These are phyloP conservation scores for Zaprionus camerounensis DNA, from an alignment of 1,140 invertebrate genomes.

Conservation along the genomic window DNA sequence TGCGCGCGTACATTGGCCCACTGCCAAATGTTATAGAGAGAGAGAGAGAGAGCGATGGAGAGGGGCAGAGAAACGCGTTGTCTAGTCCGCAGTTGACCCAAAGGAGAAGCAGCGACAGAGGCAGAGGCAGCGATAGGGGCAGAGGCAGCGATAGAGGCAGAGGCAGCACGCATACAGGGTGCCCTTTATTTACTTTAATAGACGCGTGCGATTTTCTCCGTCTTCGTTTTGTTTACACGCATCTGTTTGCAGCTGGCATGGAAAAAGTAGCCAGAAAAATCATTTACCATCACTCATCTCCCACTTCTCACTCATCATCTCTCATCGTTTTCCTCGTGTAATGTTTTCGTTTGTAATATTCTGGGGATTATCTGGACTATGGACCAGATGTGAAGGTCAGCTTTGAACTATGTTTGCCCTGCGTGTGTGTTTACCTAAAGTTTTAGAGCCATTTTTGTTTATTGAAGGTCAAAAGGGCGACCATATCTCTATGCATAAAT, in stretches of 20 bases:
- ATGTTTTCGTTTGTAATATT: slow-evolving; percentile 34
- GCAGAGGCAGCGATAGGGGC: background rate
- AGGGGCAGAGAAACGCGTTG: background rate
- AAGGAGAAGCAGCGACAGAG: background rate
- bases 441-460: slow-evolving; percentile 17
- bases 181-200: slow-evolving; percentile 8
- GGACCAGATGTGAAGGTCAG: slow-evolving; percentile 31
- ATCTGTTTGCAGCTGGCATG: background rate
- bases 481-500: background rate
- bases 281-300: slow-evolving; percentile 2
- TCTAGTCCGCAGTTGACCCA: slow-evolving; percentile 5
- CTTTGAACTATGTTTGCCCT: slow-evolving; percentile 9
- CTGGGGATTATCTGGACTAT: slow-evolving; percentile 28
- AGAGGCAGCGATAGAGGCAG: background rate
- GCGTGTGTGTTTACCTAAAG: slow-evolving; percentile 33
- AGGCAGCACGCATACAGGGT: background rate
- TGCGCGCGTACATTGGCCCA: slow-evolving; percentile 66
- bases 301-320: background rate
- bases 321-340: slow-evolving; percentile 8
- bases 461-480: slow-evolving; percentile 24
- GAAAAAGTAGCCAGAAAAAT: slow-evolving; percentile 17
- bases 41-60: background rate
- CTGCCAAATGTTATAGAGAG: slow-evolving; percentile 60
- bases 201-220: background rate
- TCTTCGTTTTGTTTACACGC: slow-evolving; percentile 1